Percentiles rank a stretch among this genome's conserved stretches.
Evolutionary conservation across 2,113 vertebrate genomes (phyloP).

Genomic region (Petaurus breviceps): DNA sequence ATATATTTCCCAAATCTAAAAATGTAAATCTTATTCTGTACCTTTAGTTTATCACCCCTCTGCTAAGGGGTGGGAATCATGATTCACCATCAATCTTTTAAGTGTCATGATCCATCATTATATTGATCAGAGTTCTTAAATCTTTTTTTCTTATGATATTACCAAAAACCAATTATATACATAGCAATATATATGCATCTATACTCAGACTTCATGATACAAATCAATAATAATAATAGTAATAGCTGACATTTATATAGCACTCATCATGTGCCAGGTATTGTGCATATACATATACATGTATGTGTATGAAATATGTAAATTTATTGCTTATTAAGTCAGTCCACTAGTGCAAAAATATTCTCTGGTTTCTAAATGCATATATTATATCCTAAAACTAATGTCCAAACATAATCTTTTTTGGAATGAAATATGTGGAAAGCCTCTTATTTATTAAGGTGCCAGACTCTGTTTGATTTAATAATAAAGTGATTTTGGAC

Average conservation of each 20-base stretch:
- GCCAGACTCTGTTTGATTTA: conserved; percentile 38
- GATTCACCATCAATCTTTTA: neutral
- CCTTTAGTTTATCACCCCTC: neutral
- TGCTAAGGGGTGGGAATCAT: neutral
- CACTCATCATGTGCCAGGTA: neutral
- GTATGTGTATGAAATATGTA: neutral
- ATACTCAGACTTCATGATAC: neutral
- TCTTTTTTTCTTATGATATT: neutral
- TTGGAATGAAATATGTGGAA: neutral
- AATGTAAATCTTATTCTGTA: neutral
- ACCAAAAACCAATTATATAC: neutral
- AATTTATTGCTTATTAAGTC: neutral
- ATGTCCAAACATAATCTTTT: neutral
- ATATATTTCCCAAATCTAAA: neutral
- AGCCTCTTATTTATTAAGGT: conserved; percentile 45
- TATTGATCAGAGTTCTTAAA: neutral
- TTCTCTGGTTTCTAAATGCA: conserved; percentile 36
- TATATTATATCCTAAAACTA: neutral
- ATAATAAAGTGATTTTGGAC: conserved; percentile 20
- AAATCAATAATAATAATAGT: neutral
- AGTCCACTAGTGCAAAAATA: neutral
- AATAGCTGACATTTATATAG: neutral
- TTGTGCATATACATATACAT: neutral
- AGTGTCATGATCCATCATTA: neutral
- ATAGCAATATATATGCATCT: neutral